These are phyloP conservation scores for Siniperca obscura DNA, from an alignment of 2,797 vertebrate species.

Conservation along the genomic window DNA sequence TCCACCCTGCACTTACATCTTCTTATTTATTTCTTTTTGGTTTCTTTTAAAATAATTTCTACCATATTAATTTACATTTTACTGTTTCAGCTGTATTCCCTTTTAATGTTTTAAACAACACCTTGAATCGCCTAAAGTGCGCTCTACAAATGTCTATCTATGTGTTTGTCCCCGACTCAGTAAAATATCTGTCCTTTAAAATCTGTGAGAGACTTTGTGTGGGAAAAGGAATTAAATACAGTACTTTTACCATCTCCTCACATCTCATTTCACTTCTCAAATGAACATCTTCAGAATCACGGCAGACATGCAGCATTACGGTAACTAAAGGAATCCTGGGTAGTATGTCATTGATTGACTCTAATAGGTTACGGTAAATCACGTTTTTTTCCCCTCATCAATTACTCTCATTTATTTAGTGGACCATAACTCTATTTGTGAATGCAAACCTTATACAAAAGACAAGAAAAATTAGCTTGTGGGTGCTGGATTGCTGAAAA, in stretches of 20 bases:
- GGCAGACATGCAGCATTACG: constrained; percentile 84
- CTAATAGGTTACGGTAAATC: constrained; percentile 89
- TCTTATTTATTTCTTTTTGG: neutral
- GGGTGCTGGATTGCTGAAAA: constrained; percentile 93
- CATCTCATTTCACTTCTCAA: constrained; percentile 88
- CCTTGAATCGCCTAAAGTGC: neutral
- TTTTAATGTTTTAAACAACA: neutral
- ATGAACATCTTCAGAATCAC: constrained; percentile 90
- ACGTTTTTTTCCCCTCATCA: constrained; percentile 89
- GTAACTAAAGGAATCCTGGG: constrained; percentile 91
- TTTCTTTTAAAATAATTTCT: neutral
- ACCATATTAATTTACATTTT: neutral
- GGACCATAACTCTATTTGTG: constrained; percentile 99
- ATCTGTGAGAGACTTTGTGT: constrained; percentile 11
- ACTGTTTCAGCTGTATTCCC: neutral
- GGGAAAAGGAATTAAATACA: constrained; percentile 20
- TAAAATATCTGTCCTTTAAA: constrained; percentile 6
- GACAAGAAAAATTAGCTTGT: constrained; percentile 97
- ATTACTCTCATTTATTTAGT: constrained; percentile 99
- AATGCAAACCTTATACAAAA: constrained; percentile 99
- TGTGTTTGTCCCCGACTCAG: neutral
- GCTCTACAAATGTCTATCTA: neutral
- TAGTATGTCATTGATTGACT: constrained; percentile 95
- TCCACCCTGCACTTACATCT: too few relatives aligned
- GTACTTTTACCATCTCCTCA: constrained; percentile 45